A percentile compares a stretch with the other conserved stretches of the same genome.
phyloP scores from a whole-genome alignment of 2,888 invertebrate genomes.

The Apotomis turbidana region DNA sequence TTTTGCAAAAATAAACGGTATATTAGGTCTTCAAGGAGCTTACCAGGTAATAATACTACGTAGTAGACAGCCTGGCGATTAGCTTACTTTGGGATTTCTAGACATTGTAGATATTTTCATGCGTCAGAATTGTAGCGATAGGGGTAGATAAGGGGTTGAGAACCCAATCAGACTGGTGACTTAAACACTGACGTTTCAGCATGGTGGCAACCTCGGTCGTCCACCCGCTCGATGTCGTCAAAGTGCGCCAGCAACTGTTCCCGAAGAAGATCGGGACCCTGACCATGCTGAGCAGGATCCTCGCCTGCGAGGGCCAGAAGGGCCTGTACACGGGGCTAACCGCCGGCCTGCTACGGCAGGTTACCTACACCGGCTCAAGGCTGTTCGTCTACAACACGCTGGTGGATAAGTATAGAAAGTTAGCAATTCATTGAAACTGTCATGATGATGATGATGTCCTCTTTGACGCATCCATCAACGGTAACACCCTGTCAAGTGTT shows the following conservation, averaged over 20 bases:
- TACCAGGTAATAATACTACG: no score
- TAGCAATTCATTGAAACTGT: no score
- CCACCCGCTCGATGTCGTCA: slow-evolving; percentile 97
- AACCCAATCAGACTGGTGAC: neutral
- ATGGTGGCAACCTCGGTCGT: slow-evolving; percentile 96
- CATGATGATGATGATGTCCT: no score
- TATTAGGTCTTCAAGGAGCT: no score
- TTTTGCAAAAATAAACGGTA: no score
- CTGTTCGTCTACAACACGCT: slow-evolving; percentile 95
- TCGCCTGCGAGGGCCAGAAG: slow-evolving; percentile 91
- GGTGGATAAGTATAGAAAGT: slow-evolving; percentile 86
- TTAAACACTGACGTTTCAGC: slow-evolving; percentile 74
- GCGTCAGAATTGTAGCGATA: no score
- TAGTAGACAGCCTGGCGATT: no score
- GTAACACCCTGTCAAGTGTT: no score
- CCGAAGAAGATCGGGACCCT: slow-evolving; percentile 89
- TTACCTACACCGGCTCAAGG: slow-evolving; percentile 97
- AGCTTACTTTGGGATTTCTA: no score
- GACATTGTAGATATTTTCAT: no score
- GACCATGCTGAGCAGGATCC: slow-evolving; percentile 85
- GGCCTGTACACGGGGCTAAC: slow-evolving; percentile 94
- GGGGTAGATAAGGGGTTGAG: neutral
- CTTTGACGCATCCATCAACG: no score
- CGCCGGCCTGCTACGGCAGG: slow-evolving; percentile 95
- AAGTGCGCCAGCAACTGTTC: slow-evolving; percentile 97